These are phyloP conservation scores for Leptura quadrifasciata DNA, from an alignment of 2,888 invertebrate species.

Conservation along the genomic window DNA sequence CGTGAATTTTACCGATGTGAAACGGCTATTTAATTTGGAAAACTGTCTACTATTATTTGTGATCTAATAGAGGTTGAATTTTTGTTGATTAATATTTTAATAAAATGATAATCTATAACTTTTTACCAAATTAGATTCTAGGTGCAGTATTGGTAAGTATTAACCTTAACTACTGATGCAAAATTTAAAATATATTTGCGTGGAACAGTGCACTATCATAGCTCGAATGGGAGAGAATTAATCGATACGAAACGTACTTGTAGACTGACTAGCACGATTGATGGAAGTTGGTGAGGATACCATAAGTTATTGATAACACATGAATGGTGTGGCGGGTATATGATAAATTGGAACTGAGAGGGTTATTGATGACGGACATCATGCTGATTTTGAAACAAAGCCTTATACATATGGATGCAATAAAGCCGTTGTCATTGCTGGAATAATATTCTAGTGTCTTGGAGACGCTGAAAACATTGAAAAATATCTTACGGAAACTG, in stretches of 20 bases:
- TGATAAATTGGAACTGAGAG: slow-evolving; percentile 38
- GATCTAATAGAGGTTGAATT: too few relatives aligned
- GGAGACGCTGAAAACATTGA: not conserved
- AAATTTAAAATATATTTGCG: not conserved
- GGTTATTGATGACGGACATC: slow-evolving; percentile 41
- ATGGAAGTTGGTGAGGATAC: slow-evolving; percentile 41
- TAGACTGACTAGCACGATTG: slow-evolving; percentile 32
- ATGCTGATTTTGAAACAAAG: slow-evolving; percentile 36
- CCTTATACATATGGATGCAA: not conserved
- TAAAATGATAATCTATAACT: too few relatives aligned
- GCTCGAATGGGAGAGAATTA: slow-evolving; percentile 18
- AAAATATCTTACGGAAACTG: not conserved
- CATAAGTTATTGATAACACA: slow-evolving; percentile 44
- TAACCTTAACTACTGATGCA: not conserved
- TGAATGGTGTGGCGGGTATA: slow-evolving; percentile 39
- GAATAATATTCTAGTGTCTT: not conserved
- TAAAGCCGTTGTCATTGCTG: not conserved
- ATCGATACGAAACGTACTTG: slow-evolving; percentile 21
- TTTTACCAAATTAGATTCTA: too few relatives aligned
- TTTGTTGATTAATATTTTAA: too few relatives aligned
- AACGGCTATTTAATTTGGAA: too few relatives aligned
- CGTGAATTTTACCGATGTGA: too few relatives aligned
- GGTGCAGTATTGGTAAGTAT: too few relatives aligned
- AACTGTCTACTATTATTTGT: too few relatives aligned
- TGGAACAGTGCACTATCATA: not conserved